Evolutionary conservation across 2,113 vertebrate genomes (phyloP).

Genomic region (Myxocyprinus asiaticus): DNA sequence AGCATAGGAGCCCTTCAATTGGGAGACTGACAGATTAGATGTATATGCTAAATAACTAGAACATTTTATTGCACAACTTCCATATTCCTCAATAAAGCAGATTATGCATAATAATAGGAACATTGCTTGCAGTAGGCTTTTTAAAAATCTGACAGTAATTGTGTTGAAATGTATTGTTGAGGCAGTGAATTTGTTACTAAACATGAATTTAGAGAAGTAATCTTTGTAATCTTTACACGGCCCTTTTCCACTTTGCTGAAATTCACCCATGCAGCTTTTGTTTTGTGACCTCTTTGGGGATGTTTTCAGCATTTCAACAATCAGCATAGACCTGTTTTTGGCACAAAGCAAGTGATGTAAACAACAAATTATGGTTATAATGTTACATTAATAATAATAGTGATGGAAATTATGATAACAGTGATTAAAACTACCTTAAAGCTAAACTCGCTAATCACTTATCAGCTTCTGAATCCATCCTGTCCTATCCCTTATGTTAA

Average conservation of each 20-base stretch:
- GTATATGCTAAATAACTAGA: neutral
- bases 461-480: too few species aligned
- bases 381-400: too few species aligned
- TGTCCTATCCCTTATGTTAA: too few species aligned
- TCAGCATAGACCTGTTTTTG: neutral
- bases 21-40: neutral
- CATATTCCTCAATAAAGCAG: neutral
- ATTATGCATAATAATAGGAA: neutral
- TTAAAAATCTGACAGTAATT: constrained; percentile 23
- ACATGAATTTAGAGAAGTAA: constrained; percentile 7
- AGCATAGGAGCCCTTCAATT: neutral
- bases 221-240: constrained; percentile 4
- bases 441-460: too few species aligned
- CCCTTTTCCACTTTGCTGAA: constrained; percentile 2
- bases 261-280: constrained; percentile 11
- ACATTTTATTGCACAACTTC: neutral
- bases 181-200: neutral
- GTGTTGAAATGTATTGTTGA: constrained; percentile 8
- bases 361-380: neutral
- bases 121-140: constrained; percentile 11
- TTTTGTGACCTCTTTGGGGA: neutral
- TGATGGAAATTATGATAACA: too few species aligned
- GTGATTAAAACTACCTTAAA: too few species aligned
- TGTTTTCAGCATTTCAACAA: neutral
- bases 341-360: constrained; percentile 1